Base-by-base conservation (phyloP, 2,797 vertebrate species). In the Mus minutoides region DNA sequence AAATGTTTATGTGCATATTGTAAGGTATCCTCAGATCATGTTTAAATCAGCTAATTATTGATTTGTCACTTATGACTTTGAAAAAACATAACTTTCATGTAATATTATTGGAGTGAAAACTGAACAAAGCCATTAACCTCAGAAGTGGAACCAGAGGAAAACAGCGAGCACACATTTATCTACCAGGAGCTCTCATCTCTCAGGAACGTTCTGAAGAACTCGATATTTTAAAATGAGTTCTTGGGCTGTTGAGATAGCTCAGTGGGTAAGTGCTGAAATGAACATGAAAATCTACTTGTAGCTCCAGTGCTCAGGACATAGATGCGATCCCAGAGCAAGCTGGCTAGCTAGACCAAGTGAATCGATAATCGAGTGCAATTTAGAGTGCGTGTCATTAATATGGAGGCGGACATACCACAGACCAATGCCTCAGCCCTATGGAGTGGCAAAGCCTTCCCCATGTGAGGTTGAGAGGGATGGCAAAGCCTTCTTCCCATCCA, bases 41-140 rank as follows among this genome's bases (percentile, higher is more conserved):
- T 85, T 43, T 90, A 89, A 86, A 79, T 82, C 13, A 37, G 60
- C 76, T 71, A 92, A 69, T 54, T 91, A 93, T 80, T 78, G 86
- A 90, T 88, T 83, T 87, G 6, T 92, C 64, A 93, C n/a, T 83
- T 87, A 83, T 19, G 29, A 87, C 84, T 90, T 90, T 88, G 37
- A 62, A 76, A 90, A 97, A 73, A 64, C 22, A 3, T 21, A 62
- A 52, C 92, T 93, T 94, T 11, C 13, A 84, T 56, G 46, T 84
- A 93, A 94, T 26, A 79, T n/a, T n/a, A 56, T 91, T 83, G 91
- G 52, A 62, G 73, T 9, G 6, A 31, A 4, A 49, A 76, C 0
- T 75, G 14, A 31, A 88, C 29, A 91, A 92, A 89, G 10, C 6
- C 26, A 0, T 69, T 43, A 91, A 56, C 54, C 31, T 60, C 14